Evolutionary conservation across 2,888 invertebrate species (phyloP).

Genomic region (Temnothorax ravouxi): DNA sequence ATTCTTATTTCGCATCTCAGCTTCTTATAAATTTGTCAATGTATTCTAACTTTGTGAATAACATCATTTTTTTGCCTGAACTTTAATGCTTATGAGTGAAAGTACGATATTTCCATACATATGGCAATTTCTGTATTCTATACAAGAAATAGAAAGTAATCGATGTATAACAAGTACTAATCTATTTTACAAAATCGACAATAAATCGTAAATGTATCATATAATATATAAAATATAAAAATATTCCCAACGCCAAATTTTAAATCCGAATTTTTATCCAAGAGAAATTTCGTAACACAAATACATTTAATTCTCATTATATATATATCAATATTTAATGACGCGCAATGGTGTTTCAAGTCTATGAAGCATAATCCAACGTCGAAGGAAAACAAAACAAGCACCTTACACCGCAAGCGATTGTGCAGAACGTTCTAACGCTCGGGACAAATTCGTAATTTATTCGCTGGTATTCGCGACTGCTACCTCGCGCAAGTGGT

Average conservation of each 20-base stretch:
- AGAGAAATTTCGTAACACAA: neutral
- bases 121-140: neutral
- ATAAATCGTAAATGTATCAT: neutral
- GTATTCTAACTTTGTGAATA: neutral
- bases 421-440: neutral
- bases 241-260: neutral
- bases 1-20: neutral
- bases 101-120: neutral
- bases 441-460: conserved; percentile 44
- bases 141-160: conserved; percentile 9
- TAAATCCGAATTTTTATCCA: neutral
- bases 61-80: neutral
- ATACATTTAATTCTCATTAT: neutral
- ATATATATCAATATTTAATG: neutral
- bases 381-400: neutral
- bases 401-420: neutral
- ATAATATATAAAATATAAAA: neutral
- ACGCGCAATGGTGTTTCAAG: neutral
- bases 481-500: conserved; percentile 30
- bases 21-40: neutral
- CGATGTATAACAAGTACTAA: neutral
- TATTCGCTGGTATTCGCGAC: conserved; percentile 32
- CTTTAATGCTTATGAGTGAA: neutral
- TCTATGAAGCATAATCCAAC: neutral
- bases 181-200: neutral